Percentiles rank a stretch among this genome's conserved stretches.
Conservation (phyloP, 2,888 invertebrate species). For the Lasioglossum marginatum region DNA sequence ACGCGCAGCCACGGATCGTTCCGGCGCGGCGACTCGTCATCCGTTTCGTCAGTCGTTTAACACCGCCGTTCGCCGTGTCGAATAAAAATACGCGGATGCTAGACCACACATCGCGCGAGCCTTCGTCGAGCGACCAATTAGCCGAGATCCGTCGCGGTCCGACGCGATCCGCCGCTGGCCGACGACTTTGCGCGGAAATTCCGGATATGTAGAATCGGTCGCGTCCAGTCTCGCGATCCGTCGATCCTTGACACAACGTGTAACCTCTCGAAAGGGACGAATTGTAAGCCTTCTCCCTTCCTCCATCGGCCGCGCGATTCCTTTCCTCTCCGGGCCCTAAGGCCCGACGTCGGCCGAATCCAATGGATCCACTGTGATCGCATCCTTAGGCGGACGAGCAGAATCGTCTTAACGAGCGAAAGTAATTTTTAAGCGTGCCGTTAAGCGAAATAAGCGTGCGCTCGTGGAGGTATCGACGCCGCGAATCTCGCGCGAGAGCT, state of each 20-base stretch:
- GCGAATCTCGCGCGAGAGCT: conserved; percentile 1
- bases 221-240: background rate
- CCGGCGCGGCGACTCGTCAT: conserved; percentile 71
- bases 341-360: too few relatives aligned
- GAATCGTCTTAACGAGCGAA: conserved; percentile 50
- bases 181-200: conserved; percentile 16
- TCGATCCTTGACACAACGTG: background rate
- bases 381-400: background rate
- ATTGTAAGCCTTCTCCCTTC: background rate
- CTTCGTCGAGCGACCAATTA: conserved; percentile 54
- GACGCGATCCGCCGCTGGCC: background rate
- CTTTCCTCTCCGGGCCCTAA: background rate
- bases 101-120: conserved; percentile 78
- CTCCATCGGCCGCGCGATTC: background rate
- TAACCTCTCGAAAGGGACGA: background rate
- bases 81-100: conserved; percentile 80
- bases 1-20: conserved; percentile 31
- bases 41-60: conserved; percentile 82
- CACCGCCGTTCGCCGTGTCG: conserved; percentile 80
- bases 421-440: conserved; percentile 38
- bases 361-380: too few relatives aligned
- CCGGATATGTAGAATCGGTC: background rate
- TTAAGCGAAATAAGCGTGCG: background rate
- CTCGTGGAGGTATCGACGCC: background rate
- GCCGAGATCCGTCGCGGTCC: conserved; percentile 16